These are phyloP conservation scores for Antennarius maculatus DNA, from an alignment of 2,797 vertebrate species.

Conservation along the genomic window DNA sequence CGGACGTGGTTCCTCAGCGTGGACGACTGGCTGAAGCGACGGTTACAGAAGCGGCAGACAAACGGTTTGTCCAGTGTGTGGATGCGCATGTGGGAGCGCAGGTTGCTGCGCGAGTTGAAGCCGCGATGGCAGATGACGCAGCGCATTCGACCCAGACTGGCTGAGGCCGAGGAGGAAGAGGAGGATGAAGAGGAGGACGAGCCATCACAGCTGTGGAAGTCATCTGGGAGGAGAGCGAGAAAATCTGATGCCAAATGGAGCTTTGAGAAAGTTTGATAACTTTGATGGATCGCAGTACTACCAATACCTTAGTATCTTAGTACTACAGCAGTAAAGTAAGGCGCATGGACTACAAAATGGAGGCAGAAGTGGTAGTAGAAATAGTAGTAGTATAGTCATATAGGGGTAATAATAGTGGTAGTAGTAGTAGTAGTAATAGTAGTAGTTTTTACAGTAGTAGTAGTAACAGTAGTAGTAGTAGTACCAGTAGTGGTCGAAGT, in stretches of 20 bases:
- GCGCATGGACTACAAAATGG: no score
- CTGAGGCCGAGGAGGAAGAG: conserved; percentile 52
- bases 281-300: neutral
- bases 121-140: conserved; percentile 96
- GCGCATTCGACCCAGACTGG: conserved; percentile 87
- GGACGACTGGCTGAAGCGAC: conserved; percentile 97
- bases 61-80: conserved; percentile 98
- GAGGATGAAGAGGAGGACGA: conserved; percentile 53
- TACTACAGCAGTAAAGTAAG: neutral
- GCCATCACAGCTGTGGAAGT: conserved; percentile 87
- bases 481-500: no score
- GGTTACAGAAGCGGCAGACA: conserved; percentile 95
- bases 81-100: conserved; percentile 98
- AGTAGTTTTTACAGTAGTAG: no score
- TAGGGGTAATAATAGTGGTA: no score
- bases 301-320: neutral
- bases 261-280: no score
- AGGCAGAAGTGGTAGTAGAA: no score
- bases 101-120: conserved; percentile 97
- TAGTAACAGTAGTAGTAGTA: no score
- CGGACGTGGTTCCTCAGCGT: conserved; percentile 95
- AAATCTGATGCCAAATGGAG: no score
- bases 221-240: conserved; percentile 80
- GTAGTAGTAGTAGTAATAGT: no score
- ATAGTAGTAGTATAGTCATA: no score